Evolutionary conservation across 2,113 vertebrate species (phyloP), one percentile per base, ranked within the genome.

Genomic region (Lampris incognitus): DNA sequence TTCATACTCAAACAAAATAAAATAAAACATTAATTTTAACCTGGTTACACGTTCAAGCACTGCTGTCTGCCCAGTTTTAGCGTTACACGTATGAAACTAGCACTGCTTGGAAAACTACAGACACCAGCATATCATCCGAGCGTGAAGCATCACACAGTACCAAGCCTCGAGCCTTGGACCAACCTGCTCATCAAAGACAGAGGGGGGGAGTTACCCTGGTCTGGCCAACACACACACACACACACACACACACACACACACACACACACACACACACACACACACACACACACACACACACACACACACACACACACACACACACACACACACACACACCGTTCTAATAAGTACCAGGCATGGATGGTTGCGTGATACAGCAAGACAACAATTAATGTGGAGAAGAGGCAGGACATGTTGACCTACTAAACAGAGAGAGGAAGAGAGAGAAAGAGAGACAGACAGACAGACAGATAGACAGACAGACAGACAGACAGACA

Each of bases 351-450:
- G 74, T 79, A 66, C 77, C 90, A 91, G 90, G 87, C 91, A 90
- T 58, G 71, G 78, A 78, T 81, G 81, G 81, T 85, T 89, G 89
- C 82, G 79, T 90, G 90, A 89, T 91, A 89, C 80, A 86, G 76
- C 87, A 71, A 86, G 89, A 89, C 84, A 89, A 85, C 90, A 86
- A 88, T 87, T 89, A 89, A 91, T 87, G 77, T 85, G 69, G 78
- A 87, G 76, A 81, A 67, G 84, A 87, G 81, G 80, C 76, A 77
- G 79, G 69, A 81, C 83, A 85, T 81, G 77, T 83, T 90, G 89
- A 90, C 86, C 90, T 85, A 88, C 85, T 86, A 83, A 89, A 86
- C 65, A 75, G 42, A 82, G 37, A 64, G 5, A 1, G 56, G 71
- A 37, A 11, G 48, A n/a, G 42, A 13, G 49, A 54, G 51, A 49